Base-by-base conservation (phyloP, 2,797 vertebrate genomes). In the Spondyliosoma cantharus region DNA sequence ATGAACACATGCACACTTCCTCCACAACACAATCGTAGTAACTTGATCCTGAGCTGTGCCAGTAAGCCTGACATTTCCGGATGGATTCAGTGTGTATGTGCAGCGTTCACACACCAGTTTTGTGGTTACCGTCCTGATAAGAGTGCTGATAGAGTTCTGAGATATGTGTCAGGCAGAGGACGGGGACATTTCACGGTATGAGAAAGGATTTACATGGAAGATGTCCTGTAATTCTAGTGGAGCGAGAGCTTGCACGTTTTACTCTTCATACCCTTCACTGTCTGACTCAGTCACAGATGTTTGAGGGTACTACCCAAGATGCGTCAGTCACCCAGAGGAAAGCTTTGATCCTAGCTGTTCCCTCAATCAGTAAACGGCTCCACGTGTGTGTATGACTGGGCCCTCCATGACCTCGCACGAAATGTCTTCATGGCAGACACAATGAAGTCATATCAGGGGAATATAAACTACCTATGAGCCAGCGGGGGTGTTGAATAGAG, bases 1-100 rank as follows among this genome's bases (percentile, higher is more conserved):
- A 63, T 76, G 73, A 56, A 12, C 52, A 71, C 49, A 83, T 78
- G 46, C 52, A 80, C 71, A 62, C 87, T 81, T 88, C 78, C 84
- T 78, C 66, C 63, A 48, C 16, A 81, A 80, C 71, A 74, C 78
- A 61, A 59, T 73, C 53, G 67, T 61, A 70, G 90, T 90, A 93
- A 93, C 74, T 32, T 75, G 90, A 94, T 89, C 90, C 90, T 59
- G 57, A 63, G 72, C 81, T 58, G 76, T 93, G 91, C 92, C 90
- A 67, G 93, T 92, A 94, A 94, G 84, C 63, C 69, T 27, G 84
- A 91, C 71, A 77, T 90, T 91, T 92, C 91, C 87, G 61, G 85
- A 87, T 83, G 80, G 71, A 86, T 80, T 78, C 48, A 59, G 67
- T 64, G 85, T 81, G 76, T 68, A 45, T 20, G 71, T 88, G 82